Base-by-base conservation (phyloP, 2,797 vertebrate species). In the Periophthalmus magnuspinnatus region DNA sequence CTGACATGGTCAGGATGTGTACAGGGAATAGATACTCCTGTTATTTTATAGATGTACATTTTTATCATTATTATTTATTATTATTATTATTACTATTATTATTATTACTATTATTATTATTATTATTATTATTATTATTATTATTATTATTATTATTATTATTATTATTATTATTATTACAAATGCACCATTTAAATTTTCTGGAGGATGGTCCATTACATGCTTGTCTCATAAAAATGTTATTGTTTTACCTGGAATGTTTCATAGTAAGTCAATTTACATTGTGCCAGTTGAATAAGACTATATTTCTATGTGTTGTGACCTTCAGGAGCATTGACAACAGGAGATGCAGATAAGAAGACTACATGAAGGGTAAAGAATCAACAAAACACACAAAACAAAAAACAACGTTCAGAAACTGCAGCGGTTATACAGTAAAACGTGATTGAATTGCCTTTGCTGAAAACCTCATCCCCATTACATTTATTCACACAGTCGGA, bases 401-500 rank as follows among this genome's bases (percentile, higher is more conserved):
- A 55, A 65, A 62, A 60, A 58, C 54, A 68, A 55, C 21, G 11
- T 5, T 11, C 52, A 22, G 13, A 69, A 74, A 67, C 62, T 71
- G 58, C 76, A 66, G 48, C 73, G 57, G 16, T 6, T 78, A 69
- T 65, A 57, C 22, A 62, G 61, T 32, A 52, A 41, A 34, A 71
- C 82, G 70, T 68, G 13, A 69, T 47, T 63, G 65, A 84, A 83
- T n/a, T 72, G 67, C 32, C 56, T 78, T 84, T 58, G 21, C 60
- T 66, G 69, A 70, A 67, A 67, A 68, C 76, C 60, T 85, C 69
- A 79, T 86, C 81, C 71, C 77, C 70, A 70, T 66, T 71, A 88
- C 72, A 82, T 71, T 84, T 68, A 67, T 74, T 84, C 65, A 68
- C 52, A 69, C 68, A n/a, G 19, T 3, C 22, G 9, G 71, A 81